Evolutionary conservation across 92 coral and sea anemone species (phyloP).

Genomic region (Scolanthus callimorphus): DNA sequence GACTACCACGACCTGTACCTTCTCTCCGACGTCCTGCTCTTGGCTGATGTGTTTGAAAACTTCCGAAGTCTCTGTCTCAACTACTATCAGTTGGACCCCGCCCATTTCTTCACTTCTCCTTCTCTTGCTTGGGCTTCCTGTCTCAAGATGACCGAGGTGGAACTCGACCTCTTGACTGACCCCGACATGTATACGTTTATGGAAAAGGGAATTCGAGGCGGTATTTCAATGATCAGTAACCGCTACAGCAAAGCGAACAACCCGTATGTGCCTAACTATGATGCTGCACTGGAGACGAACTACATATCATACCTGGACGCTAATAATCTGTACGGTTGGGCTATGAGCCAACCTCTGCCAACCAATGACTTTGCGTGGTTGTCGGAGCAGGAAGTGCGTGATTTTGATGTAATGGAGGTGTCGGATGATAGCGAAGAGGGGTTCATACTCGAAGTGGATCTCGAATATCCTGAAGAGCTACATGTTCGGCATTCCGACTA

Average conservation of each 20-base stretch:
- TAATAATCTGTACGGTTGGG: constrained; percentile 30
- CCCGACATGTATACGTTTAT: constrained; percentile 32
- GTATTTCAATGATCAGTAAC: constrained; percentile 33
- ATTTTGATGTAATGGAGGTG: constrained; percentile 4
- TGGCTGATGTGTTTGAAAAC: constrained; percentile 33
- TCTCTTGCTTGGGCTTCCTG: constrained; percentile 41
- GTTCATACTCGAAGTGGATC: too few species aligned
- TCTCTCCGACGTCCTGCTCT: constrained; percentile 13
- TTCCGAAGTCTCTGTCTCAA: constrained; percentile 39
- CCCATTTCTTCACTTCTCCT: constrained; percentile 31
- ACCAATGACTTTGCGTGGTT: constrained; percentile 10
- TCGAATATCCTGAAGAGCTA: constrained; percentile 15
- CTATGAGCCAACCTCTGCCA: constrained; percentile 16
- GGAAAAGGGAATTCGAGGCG: constrained; percentile 31
- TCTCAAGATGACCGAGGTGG: constrained; percentile 45
- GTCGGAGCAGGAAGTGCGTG: constrained; percentile 8
- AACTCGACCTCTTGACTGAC: constrained; percentile 27
- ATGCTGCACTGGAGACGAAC: not conserved
- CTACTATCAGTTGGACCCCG: constrained; percentile 45
- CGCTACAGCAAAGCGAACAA: constrained; percentile 34
- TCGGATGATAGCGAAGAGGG: too few species aligned
- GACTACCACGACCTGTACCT: constrained; percentile 26
- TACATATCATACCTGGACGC: constrained; percentile 22
- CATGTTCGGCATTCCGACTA: too few species aligned
- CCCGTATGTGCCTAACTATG: constrained; percentile 24